Base-by-base conservation (phyloP, 2,797 vertebrate genomes). In the Silurus aristotelis region DNA sequence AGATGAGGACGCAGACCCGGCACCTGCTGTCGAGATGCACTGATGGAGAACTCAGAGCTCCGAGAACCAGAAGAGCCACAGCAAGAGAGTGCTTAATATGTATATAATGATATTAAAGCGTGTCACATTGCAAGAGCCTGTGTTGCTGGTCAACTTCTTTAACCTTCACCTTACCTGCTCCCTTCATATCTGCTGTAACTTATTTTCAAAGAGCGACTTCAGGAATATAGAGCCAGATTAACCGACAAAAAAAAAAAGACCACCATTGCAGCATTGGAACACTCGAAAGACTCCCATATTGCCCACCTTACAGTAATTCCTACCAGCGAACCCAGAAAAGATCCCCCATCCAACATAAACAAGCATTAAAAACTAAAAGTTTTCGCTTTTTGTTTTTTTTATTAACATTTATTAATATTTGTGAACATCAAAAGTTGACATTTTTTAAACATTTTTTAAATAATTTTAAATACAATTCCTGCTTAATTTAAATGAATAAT, bases 1-100 rank as follows among this genome's bases (percentile, higher is more conserved):
- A 98, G 98, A 99, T 20, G 98, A 99, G 91, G 98, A 99, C 89
- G 96, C 96, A 61, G 95, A 96, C 88, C 95, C 99, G 89, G 96
- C 96, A 46, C 98, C 98, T 0, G 96, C 97, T 31, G 97, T 99
- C 9, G 88, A 98, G 98, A 99, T 99, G 97, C 95, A 38, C 38
- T 3, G 38, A 38, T 38, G 38, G 38, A 38, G 38, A 38, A 38
- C 38, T 38, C 38, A 38, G 38, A 38, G 38, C 38, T 38, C 38
- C 38, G 38, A 38, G 38, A 38, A 96, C 89, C 87, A 90, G 38
- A 38, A 38, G 38, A 38, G 38, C 72, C 82, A 67, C 88, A 83
- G 89, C 89, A 90, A 92, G 91, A 38, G 38, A 38, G 38, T 86
- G 22, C 43, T 78, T 61, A 77, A 77, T 92, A 91, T 90, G 91